Evolutionary conservation across 2,113 vertebrate genomes (phyloP).

Genomic region (Taxidea taxus): DNA sequence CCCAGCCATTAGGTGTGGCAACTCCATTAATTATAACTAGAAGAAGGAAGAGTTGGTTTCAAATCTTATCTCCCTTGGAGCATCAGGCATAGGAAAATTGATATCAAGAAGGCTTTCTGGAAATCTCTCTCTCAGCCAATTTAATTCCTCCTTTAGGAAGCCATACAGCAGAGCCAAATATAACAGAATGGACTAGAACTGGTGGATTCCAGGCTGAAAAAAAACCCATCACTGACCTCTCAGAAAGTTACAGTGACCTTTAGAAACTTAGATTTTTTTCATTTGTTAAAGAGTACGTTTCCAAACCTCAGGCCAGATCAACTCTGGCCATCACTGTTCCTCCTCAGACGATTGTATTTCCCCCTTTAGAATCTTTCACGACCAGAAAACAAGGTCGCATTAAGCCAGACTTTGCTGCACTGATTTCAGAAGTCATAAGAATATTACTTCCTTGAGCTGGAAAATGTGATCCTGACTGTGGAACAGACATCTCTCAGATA

Average conservation of each 20-base stretch:
- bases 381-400: background rate
- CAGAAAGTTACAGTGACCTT: background rate
- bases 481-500: background rate
- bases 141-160: background rate
- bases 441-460: background rate
- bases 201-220: background rate
- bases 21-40: background rate
- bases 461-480: background rate
- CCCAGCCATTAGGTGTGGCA: background rate
- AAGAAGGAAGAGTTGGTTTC: constrained; percentile 37
- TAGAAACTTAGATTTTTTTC: background rate
- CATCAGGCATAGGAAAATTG: background rate
- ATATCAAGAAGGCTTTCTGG: background rate
- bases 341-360: background rate
- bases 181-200: background rate
- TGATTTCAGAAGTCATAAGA: background rate
- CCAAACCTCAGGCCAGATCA: background rate
- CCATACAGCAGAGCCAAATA: background rate
- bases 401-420: background rate
- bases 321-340: background rate
- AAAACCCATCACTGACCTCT: background rate
- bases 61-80: background rate
- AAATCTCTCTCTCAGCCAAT: background rate
- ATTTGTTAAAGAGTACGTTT: background rate
- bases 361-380: background rate